phyloP scores from a whole-genome alignment of 2,113 vertebrate species.

The Chiloscyllium plagiosum region DNA sequence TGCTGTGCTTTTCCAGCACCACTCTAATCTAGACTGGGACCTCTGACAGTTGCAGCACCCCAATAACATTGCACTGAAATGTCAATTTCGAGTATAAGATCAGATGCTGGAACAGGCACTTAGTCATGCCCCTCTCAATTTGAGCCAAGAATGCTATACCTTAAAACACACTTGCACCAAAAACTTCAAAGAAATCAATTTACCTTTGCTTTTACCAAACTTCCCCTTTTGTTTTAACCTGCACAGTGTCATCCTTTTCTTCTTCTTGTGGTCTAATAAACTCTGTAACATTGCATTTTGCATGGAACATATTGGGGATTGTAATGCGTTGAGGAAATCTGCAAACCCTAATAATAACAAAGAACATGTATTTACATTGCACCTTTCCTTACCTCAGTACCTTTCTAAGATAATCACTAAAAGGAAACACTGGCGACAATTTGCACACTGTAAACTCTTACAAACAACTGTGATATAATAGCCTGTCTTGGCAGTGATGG shows the following conservation, averaged over 20 bases:
- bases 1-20: no score
- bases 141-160: background rate
- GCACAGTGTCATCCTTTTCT: background rate
- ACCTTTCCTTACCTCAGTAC: background rate
- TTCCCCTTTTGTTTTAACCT: background rate
- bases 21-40: no score
- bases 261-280: background rate
- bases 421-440: background rate
- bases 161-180: background rate
- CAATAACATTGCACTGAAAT: background rate
- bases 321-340: background rate
- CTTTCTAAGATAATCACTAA: background rate
- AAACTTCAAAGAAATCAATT: background rate
- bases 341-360: background rate
- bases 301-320: background rate
- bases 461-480: background rate
- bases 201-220: background rate
- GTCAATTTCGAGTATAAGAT: background rate
- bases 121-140: background rate
- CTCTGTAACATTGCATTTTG: background rate
- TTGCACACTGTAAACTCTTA: background rate
- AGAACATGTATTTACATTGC: background rate
- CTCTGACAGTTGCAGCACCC: background rate
- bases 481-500: background rate
- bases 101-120: background rate